Evolutionary conservation across 2,113 vertebrate genomes (phyloP), one percentile per base, ranked within the genome.

Genomic region (Calcarius ornatus): DNA sequence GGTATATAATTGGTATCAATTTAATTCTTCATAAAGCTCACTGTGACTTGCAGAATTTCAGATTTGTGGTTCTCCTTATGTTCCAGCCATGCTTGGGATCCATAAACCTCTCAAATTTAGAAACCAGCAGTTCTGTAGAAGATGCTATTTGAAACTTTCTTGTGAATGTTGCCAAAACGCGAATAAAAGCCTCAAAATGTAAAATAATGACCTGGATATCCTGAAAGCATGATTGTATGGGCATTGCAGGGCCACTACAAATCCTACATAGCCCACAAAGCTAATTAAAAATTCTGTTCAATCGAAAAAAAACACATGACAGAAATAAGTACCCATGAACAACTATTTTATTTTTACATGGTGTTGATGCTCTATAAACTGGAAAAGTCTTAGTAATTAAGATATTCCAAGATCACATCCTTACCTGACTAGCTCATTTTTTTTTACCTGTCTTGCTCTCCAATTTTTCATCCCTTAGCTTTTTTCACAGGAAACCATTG

Each of bases 141-240:
- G 40, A 42, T 31, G 24, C 75, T 54, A 81, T n/a, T 18, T 9
- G n/a, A 77, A 86, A 47, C 15, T 48, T 66, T n/a, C 47, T 9
- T 1, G 0, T 40, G 30, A 76, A 53, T 33, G 8, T 42, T 92
- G 43, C 53, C 11, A 57, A 33, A 48, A 79, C 0, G 4, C 13
- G 30, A 43, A 66, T 59, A 42, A 63, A 81, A 86, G 6, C 33
- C 63, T 72, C 4, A 35, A 81, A 37, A 17, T 70, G 16, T 28
- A 56, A 91, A 72, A 54, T 15, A 75, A 28, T 35, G 60, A 56
- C 63, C 20, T 53, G 90, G 31, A 31, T 60, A 60, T 57, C 27
- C 66, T 56, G 35, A 65, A 61, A 75, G 21, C 25, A 64, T 31
- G 27, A n/a, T 56, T 28, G 19, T 50, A 53, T 38, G 42, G 50